These are phyloP conservation scores for Plagiodera versicolora DNA, from an alignment of 2,888 invertebrate genomes.

Conservation along the genomic window DNA sequence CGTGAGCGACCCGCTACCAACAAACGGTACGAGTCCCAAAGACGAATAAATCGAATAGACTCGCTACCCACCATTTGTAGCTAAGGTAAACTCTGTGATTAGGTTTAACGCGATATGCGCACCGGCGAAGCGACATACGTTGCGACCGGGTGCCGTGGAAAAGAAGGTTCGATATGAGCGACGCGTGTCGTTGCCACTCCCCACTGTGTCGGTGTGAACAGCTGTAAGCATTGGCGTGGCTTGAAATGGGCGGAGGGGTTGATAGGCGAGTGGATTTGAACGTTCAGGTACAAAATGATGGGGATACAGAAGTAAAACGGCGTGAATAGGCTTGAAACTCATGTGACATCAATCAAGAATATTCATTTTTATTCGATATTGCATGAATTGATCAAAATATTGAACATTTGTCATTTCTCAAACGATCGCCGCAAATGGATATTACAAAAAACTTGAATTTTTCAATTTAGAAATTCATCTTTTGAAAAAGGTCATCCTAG, in stretches of 20 bases:
- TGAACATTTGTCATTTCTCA: no score
- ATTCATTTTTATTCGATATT: no score
- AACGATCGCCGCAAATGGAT: no score
- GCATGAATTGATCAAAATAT: no score
- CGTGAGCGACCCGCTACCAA: slow-evolving; percentile 52
- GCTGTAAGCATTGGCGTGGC: slow-evolving; percentile 20
- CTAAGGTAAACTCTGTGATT: slow-evolving; percentile 20
- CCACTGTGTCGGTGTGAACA: neutral
- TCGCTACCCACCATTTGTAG: slow-evolving; percentile 12
- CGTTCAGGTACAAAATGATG: no score
- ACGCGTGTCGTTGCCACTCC: neutral
- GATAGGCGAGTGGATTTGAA: neutral
- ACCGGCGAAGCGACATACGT: slow-evolving; percentile 17
- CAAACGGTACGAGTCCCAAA: slow-evolving; percentile 38
- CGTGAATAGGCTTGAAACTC: no score
- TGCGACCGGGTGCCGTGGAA: neutral
- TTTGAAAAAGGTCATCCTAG: no score
- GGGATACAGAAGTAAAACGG: no score
- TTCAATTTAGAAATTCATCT: no score
- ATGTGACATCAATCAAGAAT: no score
- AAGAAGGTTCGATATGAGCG: neutral
- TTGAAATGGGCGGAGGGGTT: neutral
- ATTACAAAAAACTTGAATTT: no score
- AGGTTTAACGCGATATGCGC: slow-evolving; percentile 33
- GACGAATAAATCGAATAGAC: slow-evolving; percentile 43